These are phyloP conservation scores for Marmota flaviventris DNA, from an alignment of 2,113 vertebrate genomes.

Conservation along the genomic window DNA sequence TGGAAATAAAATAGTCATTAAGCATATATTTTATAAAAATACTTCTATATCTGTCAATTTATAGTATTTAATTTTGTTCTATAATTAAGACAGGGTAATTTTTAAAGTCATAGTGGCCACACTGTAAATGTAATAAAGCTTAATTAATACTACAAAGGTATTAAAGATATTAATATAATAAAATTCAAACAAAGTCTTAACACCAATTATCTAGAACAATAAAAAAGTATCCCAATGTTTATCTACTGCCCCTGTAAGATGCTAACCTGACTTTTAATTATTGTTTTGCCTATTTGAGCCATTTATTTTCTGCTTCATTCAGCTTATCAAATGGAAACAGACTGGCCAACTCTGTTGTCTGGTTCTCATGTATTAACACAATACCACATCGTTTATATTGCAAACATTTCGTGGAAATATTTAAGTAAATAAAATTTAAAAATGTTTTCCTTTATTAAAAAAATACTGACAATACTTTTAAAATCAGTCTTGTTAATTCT, in stretches of 20 bases:
- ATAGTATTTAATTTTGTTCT: slow-evolving; percentile 6
- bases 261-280: slow-evolving; percentile 60
- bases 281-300: slow-evolving; percentile 41
- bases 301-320: slow-evolving; percentile 68
- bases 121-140: slow-evolving; percentile 33
- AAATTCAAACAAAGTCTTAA: slow-evolving; percentile 54
- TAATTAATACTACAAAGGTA: slow-evolving; percentile 21
- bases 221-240: not conserved
- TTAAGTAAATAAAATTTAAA: slow-evolving; percentile 74
- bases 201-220: not conserved
- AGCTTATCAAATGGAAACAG: slow-evolving; percentile 78
- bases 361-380: slow-evolving; percentile 78
- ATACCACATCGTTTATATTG: slow-evolving; percentile 72
- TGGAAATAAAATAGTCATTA: slow-evolving; percentile 15
- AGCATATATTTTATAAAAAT: slow-evolving; percentile 35
- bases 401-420: slow-evolving; percentile 77
- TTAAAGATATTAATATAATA: not conserved
- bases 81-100: slow-evolving; percentile 35
- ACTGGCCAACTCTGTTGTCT: slow-evolving; percentile 67
- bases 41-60: slow-evolving; percentile 15
- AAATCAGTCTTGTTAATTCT: slow-evolving; percentile 63
- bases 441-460: slow-evolving; percentile 72
- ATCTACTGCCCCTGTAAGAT: not conserved
- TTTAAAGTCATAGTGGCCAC: not conserved
- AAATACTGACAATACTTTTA: slow-evolving; percentile 44